Evolutionary conservation across 1,140 invertebrate genomes (phyloP).

Genomic region (Penaeus indicus): DNA sequence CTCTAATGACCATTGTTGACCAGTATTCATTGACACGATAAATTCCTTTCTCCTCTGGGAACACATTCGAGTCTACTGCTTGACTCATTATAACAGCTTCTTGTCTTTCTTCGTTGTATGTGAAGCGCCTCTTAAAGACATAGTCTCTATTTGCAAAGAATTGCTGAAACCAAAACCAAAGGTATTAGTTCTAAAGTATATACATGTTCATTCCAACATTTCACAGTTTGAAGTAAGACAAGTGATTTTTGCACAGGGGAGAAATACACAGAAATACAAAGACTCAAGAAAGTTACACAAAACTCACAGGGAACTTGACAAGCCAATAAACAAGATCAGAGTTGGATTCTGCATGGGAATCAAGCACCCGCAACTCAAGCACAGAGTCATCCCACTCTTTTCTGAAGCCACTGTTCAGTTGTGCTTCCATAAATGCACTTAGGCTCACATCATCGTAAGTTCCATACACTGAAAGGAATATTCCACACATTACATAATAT

Average conservation of each 20-base stretch:
- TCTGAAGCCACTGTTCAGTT: conserved; percentile 84
- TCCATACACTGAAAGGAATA: conserved; percentile 78
- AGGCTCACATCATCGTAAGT: conserved; percentile 83
- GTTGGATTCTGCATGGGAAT: conserved; percentile 75
- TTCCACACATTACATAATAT: background rate
- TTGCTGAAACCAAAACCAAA: conserved; percentile 71
- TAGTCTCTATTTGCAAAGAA: conserved; percentile 90
- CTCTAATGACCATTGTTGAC: conserved; percentile 88
- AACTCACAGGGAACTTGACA: conserved; percentile 85
- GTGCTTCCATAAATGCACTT: conserved; percentile 84
- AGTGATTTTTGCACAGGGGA: background rate
- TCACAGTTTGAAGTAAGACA: background rate
- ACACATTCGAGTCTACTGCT: conserved; percentile 51
- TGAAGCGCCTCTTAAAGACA: conserved; percentile 83
- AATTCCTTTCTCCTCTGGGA: conserved; percentile 67
- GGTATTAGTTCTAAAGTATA: background rate
- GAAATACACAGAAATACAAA: conserved; percentile 67
- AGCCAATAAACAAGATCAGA: conserved; percentile 83
- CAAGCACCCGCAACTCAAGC: conserved; percentile 78
- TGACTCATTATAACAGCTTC: conserved; percentile 66
- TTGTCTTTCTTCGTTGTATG: conserved; percentile 71
- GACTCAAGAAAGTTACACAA: conserved; percentile 56
- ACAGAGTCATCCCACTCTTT: conserved; percentile 86
- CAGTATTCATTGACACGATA: conserved; percentile 83
- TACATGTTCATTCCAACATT: background rate